Evolutionary conservation across 2,888 invertebrate species (phyloP).

Genomic region (Pristionchus maxplancki): DNA sequence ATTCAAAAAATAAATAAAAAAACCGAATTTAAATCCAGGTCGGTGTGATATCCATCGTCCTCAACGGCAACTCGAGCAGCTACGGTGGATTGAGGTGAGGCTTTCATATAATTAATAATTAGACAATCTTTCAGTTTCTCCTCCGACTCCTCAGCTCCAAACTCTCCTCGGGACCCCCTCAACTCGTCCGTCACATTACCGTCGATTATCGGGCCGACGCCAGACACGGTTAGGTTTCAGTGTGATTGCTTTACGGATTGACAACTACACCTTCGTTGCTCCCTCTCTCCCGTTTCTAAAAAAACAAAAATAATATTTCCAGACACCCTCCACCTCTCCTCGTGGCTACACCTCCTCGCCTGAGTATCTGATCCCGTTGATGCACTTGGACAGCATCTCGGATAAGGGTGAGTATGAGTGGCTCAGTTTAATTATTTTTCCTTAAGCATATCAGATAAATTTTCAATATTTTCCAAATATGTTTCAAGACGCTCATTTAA

Average conservation of each 20-base stretch:
- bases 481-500: too few relatives aligned
- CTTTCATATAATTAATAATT: background rate
- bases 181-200: conserved; percentile 16
- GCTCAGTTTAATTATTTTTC: too few relatives aligned
- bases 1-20: too few relatives aligned
- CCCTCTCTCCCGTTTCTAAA: too few relatives aligned
- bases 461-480: too few relatives aligned
- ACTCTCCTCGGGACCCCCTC: background rate
- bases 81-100: conserved; percentile 32
- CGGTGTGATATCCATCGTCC: conserved; percentile 41
- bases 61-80: conserved; percentile 41
- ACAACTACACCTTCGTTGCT: too few relatives aligned
- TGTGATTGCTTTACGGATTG: too few relatives aligned
- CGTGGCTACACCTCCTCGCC: conserved; percentile 7
- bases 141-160: background rate
- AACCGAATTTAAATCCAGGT: conserved; percentile 15
- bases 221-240: background rate
- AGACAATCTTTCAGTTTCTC: conserved; percentile 14
- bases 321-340: conserved; percentile 23
- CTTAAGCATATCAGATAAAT: too few relatives aligned
- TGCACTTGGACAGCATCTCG: conserved; percentile 6
- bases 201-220: background rate
- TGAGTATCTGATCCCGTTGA: conserved; percentile 12
- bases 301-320: background rate
- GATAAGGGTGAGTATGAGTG: background rate